Base-by-base conservation (phyloP, 2,113 vertebrate species). In the Rhinogobius similis region DNA sequence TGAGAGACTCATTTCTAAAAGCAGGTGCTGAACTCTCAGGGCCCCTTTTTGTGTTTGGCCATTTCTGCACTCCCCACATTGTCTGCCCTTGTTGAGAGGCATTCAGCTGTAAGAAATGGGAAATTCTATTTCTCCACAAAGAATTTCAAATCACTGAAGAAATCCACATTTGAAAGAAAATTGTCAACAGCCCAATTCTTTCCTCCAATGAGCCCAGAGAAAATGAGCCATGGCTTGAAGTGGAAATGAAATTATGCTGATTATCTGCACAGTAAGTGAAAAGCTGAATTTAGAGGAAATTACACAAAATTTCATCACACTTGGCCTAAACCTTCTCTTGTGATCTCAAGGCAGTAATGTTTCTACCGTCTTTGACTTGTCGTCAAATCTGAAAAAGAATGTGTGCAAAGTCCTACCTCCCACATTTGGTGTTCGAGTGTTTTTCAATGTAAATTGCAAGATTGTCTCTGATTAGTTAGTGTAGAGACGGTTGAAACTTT, bases 1-100 rank as follows among this genome's bases (percentile, higher is more conserved):
- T 85, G 88, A 90, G 84, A 88, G 86, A 90, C 90, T 88, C 87
- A 88, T 89, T 88, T 90, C 85, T 90, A 91, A 91, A 90, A 91
- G 88, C 91, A 90, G 88, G 88, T 90, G 86, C 85, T 90, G 89
- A 90, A 91, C 87, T 91, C 88, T 87, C 89, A 87, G 82, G 76
- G 88, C 87, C 83, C 83, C 82, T 87, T 90, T 88, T 91, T 91
- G 87, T 91, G 86, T 91, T 90, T 87, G 88, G 82, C 84, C 90
- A 88, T 90, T 89, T 93, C 79, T 91, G 86, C 82, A 90, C 87
- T 91, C 88, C 83, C 86, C 81, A 86, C 89, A 90, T 89, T 92
- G 87, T 92, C 89, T 90, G 81, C 82, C 85, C 89, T 90, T 90
- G 89, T 90, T 89, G 89, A 90, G 87, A 90, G 88, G 82, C 88